These are phyloP conservation scores for Syngnathus typhle DNA, from an alignment of 2,113 vertebrate genomes.

Conservation along the genomic window DNA sequence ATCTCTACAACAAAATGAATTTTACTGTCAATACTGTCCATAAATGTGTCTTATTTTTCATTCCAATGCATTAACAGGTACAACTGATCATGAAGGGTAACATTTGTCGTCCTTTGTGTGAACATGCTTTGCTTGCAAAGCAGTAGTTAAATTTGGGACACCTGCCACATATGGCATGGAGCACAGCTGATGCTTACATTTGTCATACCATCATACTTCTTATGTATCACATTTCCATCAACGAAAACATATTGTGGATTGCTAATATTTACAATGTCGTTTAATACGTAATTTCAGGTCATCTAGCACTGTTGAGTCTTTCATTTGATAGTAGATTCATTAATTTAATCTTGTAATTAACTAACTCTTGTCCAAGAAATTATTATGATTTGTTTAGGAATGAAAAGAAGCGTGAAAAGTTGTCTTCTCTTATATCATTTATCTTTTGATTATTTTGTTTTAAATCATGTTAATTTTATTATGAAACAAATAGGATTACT, in stretches of 20 bases:
- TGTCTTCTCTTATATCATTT: not conserved
- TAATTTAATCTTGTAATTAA: not conserved
- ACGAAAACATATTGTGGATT: conserved; percentile 15
- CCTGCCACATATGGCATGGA: conserved; percentile 25
- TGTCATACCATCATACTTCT: conserved; percentile 6
- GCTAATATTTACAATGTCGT: not conserved
- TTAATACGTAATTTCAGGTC: not conserved
- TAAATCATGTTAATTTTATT: not conserved
- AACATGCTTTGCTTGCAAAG: conserved; percentile 23
- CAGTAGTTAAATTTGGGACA: conserved; percentile 42
- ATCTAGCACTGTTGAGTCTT: not conserved
- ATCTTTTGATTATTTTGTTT: not conserved
- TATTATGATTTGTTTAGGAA: not conserved
- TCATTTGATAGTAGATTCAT: not conserved
- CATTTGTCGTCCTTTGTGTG: conserved; percentile 8
- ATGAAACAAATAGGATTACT: not conserved
- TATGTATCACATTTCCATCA: conserved; percentile 28
- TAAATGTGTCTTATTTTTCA: not conserved
- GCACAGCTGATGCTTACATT: conserved; percentile 35
- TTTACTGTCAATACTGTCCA: not conserved
- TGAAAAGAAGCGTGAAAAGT: not conserved
- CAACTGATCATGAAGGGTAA: not conserved
- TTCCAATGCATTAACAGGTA: too few relatives aligned
- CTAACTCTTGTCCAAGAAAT: not conserved
- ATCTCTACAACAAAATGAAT: not conserved